Base-by-base conservation (phyloP, 2,888 invertebrate genomes). In the Andrena minutula region DNA sequence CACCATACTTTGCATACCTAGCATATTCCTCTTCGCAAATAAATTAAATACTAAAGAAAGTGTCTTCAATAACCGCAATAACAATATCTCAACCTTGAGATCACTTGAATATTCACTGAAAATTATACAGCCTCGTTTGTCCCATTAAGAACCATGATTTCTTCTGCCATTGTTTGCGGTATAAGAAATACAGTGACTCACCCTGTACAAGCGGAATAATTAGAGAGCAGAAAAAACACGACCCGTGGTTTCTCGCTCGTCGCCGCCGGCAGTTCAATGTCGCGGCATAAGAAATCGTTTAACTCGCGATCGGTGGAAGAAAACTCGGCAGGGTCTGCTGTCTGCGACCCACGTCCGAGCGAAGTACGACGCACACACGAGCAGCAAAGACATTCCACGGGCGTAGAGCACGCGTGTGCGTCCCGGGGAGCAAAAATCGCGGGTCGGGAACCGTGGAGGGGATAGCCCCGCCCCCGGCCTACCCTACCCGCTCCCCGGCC, bases 391-490 rank as follows among this genome's bases (percentile, higher is more conserved):
- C 8, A 26, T 35, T 2, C 68, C 26, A 66, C 47, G 41, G 41
- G 58, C 49, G 61, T 71, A 20, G 2, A 12, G 10, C 30, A 60
- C 41, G 63, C 75, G 74, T 75, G 70, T 74, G 65, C n/a, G 75
- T 81, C 26, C n/a, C 35, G 28, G 76, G 73, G 71, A 64, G 83
- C 72, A 79, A 82, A 86, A 82, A 82, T 77, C 65, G 60, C 78
- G 73, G 64, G 53, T 65, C 32, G 53, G 16, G 7, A 16, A 35
- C 32, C 73, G 88, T 75, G 86, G 87, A 41, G 85, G 87, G 79
- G 70, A 75, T 41, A 79, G 75, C 89, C 84, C 91, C 91, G 89
- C 91, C 91, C 84, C 84, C 79, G 68, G 49, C n/a, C 63, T 26
- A 73, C 85, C 89, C 84, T 80, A 76, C 78, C 76, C 82, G 82